Conservation (phyloP, 2,888 invertebrate species). For the Parnassius apollo region DNA sequence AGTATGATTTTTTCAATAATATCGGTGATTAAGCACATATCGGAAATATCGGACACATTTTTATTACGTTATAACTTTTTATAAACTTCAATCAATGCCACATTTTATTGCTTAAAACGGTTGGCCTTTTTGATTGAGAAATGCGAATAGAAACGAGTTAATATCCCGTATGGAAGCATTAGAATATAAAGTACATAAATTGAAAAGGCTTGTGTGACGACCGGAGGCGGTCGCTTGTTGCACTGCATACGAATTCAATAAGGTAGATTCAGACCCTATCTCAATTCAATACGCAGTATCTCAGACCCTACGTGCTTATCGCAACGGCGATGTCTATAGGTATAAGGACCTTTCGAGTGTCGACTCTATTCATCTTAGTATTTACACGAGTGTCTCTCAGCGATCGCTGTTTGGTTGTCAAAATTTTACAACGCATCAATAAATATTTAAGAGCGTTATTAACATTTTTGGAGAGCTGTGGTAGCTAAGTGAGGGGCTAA, state of each 20-base stretch:
- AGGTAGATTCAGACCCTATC: constrained; percentile 8
- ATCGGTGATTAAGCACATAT: too few relatives aligned
- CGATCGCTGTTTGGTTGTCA: constrained; percentile 35
- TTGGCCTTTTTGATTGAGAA: not conserved
- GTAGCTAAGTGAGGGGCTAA: too few relatives aligned
- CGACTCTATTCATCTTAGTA: constrained; percentile 60
- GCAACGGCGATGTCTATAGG: constrained; percentile 46
- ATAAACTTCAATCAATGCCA: too few relatives aligned
- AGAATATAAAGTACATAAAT: not conserved
- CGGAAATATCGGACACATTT: too few relatives aligned
- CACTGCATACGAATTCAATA: constrained; percentile 12
- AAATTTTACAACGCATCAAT: constrained; percentile 14
- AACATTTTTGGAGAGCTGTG: too few relatives aligned
- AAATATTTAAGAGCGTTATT: not conserved
- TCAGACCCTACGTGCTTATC: constrained; percentile 63
- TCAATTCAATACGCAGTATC: constrained; percentile 39
- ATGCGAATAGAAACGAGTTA: not conserved
- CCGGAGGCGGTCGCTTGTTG: constrained; percentile 2
- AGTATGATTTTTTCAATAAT: too few relatives aligned
- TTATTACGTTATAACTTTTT: too few relatives aligned
- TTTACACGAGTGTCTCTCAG: constrained; percentile 62
- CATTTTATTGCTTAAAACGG: too few relatives aligned
- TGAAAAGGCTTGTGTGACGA: not conserved
- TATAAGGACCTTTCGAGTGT: constrained; percentile 58
- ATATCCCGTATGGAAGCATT: not conserved